phyloP scores from a whole-genome alignment of 1,140 invertebrate species.

The Euborellia annulipes region DNA sequence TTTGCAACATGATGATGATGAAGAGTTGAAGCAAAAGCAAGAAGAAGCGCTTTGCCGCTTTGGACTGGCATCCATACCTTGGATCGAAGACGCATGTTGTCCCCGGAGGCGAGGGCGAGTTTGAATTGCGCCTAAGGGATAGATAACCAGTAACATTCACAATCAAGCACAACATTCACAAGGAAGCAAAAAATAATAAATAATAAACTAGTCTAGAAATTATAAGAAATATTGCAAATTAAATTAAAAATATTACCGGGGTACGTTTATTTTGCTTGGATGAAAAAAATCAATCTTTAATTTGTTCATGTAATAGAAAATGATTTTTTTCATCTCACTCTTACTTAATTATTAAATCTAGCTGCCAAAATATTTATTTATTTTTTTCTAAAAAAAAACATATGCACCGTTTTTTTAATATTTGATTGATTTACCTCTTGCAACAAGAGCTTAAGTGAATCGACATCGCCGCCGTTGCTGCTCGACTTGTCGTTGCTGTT shows the following conservation, averaged over 20 bases:
- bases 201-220: too few relatives aligned
- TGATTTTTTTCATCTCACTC: too few relatives aligned
- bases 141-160: conserved; percentile 9
- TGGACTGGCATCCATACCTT: too few relatives aligned
- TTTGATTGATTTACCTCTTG: conserved; percentile 43
- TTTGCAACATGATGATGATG: too few relatives aligned
- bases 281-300: too few relatives aligned
- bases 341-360: not conserved
- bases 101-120: conserved; percentile 24
- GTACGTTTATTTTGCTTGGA: too few relatives aligned
- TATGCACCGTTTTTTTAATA: conserved; percentile 9
- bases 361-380: not conserved
- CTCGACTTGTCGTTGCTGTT: not conserved
- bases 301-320: too few relatives aligned
- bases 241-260: too few relatives aligned
- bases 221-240: too few relatives aligned
- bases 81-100: conserved; percentile 17
- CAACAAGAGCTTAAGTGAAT: conserved; percentile 44
- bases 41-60: too few relatives aligned
- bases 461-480: conserved; percentile 26
- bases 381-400: conserved; percentile 7
- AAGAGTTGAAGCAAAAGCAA: too few relatives aligned
- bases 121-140: conserved; percentile 27
- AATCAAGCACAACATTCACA: not conserved
- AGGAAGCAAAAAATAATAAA: too few relatives aligned